Conservation (phyloP, 2,113 vertebrate species). For the Nesoenas mayeri region DNA sequence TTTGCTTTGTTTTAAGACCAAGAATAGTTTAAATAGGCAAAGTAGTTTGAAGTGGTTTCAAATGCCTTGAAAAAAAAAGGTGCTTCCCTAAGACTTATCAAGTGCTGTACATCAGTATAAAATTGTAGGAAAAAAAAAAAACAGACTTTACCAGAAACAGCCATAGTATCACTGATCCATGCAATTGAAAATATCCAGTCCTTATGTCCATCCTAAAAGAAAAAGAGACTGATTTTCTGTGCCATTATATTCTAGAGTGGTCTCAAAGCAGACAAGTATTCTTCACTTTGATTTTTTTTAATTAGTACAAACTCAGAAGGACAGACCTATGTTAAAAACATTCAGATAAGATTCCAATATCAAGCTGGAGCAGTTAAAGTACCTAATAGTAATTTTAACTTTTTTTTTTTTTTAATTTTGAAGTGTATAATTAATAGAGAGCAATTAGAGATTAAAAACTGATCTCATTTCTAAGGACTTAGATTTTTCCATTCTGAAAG, state of each 20-base stretch:
- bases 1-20: background rate
- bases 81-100: background rate
- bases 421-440: background rate
- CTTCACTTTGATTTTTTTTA: background rate
- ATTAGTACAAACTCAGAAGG: background rate
- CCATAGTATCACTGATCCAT: constrained; percentile 97
- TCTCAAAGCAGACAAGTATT: background rate
- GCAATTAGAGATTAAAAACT: background rate
- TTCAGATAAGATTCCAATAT: background rate
- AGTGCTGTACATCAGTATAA: background rate
- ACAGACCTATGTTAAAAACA: background rate
- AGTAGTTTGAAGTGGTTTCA: background rate
- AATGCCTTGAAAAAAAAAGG: background rate
- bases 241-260: background rate
- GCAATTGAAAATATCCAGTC: constrained; percentile 99
- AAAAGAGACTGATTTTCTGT: background rate
- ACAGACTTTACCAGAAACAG: constrained; percentile 93
- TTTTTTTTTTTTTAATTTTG: background rate
- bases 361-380: background rate
- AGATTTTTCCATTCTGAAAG: background rate
- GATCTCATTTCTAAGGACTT: background rate
- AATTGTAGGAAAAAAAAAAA: background rate
- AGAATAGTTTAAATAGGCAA: background rate
- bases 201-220: constrained; percentile 91
- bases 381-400: background rate